A percentile compares a stretch with the other conserved stretches of the same genome.
These are phyloP conservation scores for Acrobasis suavella DNA, from an alignment of 2,888 invertebrate species.

Conservation along the genomic window DNA sequence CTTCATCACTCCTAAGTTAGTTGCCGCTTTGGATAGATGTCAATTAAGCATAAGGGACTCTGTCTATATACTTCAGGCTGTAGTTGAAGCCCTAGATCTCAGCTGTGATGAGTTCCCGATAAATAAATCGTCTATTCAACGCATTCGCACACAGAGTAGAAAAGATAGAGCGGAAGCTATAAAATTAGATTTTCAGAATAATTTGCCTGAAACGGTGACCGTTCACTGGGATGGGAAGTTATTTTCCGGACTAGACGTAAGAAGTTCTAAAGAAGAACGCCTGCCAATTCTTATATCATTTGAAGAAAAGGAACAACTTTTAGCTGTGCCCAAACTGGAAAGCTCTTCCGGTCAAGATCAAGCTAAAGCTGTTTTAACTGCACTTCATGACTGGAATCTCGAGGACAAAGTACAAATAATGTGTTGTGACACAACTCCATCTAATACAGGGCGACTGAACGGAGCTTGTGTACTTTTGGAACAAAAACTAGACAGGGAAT, in stretches of 20 bases:
- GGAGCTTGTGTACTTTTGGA: constrained; percentile 9
- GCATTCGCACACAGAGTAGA: constrained; percentile 32
- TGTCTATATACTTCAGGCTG: too few relatives aligned
- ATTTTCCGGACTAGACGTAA: constrained; percentile 35
- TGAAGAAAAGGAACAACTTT: constrained; percentile 31
- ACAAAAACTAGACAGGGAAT: not conserved
- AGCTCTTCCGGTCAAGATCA: constrained; percentile 17
- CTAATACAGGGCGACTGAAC: constrained; percentile 25
- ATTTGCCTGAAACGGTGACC: constrained; percentile 41
- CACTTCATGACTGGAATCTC: constrained; percentile 31
- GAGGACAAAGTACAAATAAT: constrained; percentile 29
- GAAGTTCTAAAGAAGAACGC: constrained; percentile 39
- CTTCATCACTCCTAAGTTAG: too few relatives aligned
- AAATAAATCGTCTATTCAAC: too few relatives aligned
- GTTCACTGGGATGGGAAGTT: constrained; percentile 48
- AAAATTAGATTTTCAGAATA: constrained; percentile 45
- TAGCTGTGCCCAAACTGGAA: constrained; percentile 31
- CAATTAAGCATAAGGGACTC: too few relatives aligned
- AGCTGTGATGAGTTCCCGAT: too few relatives aligned
- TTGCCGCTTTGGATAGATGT: too few relatives aligned
- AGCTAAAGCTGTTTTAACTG: constrained; percentile 29
- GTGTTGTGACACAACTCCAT: constrained; percentile 31
- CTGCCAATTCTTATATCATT: constrained; percentile 49
- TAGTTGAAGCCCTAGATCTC: too few relatives aligned
- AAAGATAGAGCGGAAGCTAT: constrained; percentile 41